phyloP scores from a whole-genome alignment of 2,888 invertebrate genomes.

The Phortica magna region DNA sequence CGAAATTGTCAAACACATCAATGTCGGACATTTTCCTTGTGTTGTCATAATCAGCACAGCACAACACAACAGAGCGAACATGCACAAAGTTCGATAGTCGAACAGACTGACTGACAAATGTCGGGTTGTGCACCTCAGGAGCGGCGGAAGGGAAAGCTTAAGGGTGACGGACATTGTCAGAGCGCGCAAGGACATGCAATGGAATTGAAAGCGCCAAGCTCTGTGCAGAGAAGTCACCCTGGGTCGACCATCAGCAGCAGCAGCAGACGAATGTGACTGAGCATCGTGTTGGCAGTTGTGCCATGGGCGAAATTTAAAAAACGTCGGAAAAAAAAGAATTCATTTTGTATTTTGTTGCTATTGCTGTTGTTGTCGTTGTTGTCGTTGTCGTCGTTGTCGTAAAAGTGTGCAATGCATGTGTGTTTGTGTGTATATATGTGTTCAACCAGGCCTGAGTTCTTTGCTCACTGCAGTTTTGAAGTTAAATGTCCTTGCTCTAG shows the following conservation, averaged over 20 bases:
- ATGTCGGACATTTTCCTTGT: conserved; percentile 57
- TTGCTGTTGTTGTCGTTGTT: conserved; percentile 38
- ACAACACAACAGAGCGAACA: conserved; percentile 41
- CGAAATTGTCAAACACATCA: not conserved
- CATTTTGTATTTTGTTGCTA: conserved; percentile 33
- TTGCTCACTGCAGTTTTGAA: conserved; percentile 43
- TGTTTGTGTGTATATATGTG: conserved; percentile 32
- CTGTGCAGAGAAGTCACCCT: not conserved
- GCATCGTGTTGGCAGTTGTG: not conserved
- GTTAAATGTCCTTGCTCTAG: conserved; percentile 67
- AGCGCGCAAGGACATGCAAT: conserved; percentile 20
- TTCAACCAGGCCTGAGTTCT: conserved; percentile 30
- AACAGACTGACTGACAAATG: not conserved
- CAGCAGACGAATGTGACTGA: not conserved
- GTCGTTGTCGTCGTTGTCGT: conserved; percentile 38
- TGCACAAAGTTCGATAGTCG: not conserved
- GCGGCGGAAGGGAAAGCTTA: not conserved
- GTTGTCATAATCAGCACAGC: conserved; percentile 69
- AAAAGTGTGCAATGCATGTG: conserved; percentile 25
- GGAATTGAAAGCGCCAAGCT: not conserved
- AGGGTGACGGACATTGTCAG: not conserved
- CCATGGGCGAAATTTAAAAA: not conserved
- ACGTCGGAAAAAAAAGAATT: not conserved
- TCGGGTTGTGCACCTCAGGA: too few species aligned
- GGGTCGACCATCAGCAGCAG: not conserved